Base-by-base conservation (phyloP, 2,113 vertebrate genomes). In the Oostethus manadensis region DNA sequence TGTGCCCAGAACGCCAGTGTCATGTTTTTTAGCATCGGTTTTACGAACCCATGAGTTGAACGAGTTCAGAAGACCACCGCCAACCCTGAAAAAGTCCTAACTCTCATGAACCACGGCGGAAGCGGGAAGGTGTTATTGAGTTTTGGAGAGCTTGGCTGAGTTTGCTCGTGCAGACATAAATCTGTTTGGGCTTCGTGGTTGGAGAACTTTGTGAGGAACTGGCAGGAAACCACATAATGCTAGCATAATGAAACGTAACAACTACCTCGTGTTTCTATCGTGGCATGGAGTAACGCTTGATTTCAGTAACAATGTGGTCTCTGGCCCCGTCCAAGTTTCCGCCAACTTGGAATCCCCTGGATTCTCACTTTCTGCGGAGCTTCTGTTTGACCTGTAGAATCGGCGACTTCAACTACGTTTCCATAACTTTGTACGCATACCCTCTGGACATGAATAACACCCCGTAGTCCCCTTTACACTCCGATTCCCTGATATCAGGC, bases 141-240 rank as follows among this genome's bases (percentile, higher is more conserved):
- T 60, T 74, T 42, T 60, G 57, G 60, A 62, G 65, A 82, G 81
- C 71, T 68, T 59, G 49, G 61, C 53, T 18, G 50, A 47, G 46
- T 55, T 72, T 76, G 67, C 64, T 33, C 71, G 64, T 62, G 44
- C 67, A 64, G 70, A 56, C 60, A 49, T 71, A 61, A 71, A 71
- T 79, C 71, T 70, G 66, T 66, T 64, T 80, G 57, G 58, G 74
- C 80, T 60, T 64, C 67, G 68, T 64, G 75, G 62, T 66, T 63
- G 71, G 80, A 62, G 68, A 68, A 70, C 68, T 64, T 71, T 68
- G 54, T 13, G 23, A 53, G 68, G 70, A 77, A 82, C 81, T 50
- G 64, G 61, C 77, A 79, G 62, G 75, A 85, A 85, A 82, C 82
- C 86, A 79, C 76, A 35, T 81, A 86, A 87, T 78, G 67, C 82